These are phyloP conservation scores for Rhea americana DNA, from an alignment of 2,113 vertebrate genomes.

Conservation along the genomic window DNA sequence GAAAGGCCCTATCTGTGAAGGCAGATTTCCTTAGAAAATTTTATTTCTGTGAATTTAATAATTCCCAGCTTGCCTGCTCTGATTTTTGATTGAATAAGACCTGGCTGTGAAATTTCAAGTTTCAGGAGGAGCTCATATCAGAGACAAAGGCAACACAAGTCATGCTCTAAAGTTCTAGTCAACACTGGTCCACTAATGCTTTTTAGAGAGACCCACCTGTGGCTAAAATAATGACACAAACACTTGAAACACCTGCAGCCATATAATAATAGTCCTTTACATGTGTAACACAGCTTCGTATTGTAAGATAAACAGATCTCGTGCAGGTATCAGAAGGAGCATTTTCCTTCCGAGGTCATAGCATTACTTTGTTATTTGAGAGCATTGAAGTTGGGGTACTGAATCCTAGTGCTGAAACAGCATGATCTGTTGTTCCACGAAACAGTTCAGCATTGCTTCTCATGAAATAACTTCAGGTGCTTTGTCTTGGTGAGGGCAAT, in stretches of 20 bases:
- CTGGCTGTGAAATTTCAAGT: not conserved
- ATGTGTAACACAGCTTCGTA: not conserved
- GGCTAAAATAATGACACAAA: not conserved
- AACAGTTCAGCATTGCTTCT: not conserved
- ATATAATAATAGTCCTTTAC: not conserved
- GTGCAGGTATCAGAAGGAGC: not conserved
- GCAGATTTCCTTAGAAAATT: not conserved
- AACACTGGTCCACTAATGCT: too few relatives aligned
- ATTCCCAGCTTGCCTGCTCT: not conserved
- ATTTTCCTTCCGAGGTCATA: not conserved
- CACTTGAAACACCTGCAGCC: not conserved
- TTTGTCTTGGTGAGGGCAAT: not conserved
- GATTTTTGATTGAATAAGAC: not conserved
- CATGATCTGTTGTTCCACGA: not conserved
- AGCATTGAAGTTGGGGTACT: not conserved
- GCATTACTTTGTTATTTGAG: not conserved
- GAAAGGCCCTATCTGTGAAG: not conserved
- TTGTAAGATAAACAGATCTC: not conserved
- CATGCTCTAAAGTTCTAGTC: not conserved
- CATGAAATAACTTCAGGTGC: not conserved
- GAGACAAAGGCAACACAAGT: not conserved
- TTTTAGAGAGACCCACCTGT: not conserved
- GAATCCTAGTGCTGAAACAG: not conserved
- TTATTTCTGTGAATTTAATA: too few relatives aligned
- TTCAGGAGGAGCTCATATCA: not conserved